A percentile compares a stretch with the other conserved stretches of the same genome.
Evolutionary conservation across 2,113 vertebrate genomes (phyloP).

Genomic region (Callipepla squamata): DNA sequence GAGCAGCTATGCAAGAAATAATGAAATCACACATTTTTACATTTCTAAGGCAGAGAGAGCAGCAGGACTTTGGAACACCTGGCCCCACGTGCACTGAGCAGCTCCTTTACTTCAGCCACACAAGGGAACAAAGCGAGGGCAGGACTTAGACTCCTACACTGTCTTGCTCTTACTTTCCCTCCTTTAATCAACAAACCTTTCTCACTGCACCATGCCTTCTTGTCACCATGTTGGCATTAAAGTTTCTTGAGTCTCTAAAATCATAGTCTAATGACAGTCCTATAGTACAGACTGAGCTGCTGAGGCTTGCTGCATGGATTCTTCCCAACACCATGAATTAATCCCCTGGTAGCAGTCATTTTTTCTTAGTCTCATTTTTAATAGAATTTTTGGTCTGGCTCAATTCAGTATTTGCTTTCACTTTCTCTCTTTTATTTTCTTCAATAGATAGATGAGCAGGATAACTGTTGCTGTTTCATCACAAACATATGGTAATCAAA

Average conservation of each 20-base stretch:
- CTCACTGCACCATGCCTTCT: background rate
- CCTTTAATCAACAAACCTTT: background rate
- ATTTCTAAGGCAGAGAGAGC: background rate
- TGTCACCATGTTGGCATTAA: background rate
- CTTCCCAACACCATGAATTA: background rate
- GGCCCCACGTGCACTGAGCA: fast-evolving
- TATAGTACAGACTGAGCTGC: background rate
- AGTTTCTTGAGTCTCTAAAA: background rate
- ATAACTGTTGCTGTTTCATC: conserved; percentile 9
- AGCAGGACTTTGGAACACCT: background rate
- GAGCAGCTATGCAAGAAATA: background rate
- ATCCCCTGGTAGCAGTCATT: background rate
- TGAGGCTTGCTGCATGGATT: background rate
- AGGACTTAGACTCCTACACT: background rate
- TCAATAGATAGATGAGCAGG: background rate
- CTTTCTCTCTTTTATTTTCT: background rate
- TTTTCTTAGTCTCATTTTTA: background rate
- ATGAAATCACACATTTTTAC: background rate
- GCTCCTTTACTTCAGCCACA: background rate
- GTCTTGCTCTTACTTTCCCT: background rate
- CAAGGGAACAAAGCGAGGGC: background rate
- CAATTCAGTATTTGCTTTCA: conserved; percentile 16
- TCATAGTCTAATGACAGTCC: background rate
- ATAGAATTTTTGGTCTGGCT: background rate
- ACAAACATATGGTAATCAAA: conserved; percentile 42